These are phyloP conservation scores for Rhabdornis inornatus DNA, from an alignment of 2,113 vertebrate species.

Conservation along the genomic window DNA sequence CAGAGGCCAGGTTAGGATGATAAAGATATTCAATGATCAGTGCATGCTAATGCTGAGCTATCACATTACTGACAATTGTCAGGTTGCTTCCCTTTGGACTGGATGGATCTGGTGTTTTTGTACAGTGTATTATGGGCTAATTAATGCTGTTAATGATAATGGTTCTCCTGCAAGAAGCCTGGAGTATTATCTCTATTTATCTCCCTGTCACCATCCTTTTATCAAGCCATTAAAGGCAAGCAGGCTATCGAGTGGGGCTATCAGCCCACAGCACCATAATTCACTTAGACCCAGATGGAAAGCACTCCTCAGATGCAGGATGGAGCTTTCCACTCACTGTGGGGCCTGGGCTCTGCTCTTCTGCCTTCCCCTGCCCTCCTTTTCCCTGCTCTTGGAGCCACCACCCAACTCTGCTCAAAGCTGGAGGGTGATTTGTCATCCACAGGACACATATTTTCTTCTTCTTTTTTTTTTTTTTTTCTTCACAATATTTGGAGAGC, in stretches of 20 bases:
- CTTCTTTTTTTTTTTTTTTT: neutral
- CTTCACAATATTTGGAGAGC: neutral
- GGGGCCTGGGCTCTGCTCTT: neutral
- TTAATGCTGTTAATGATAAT: constrained; percentile 76
- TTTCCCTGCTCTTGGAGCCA: neutral
- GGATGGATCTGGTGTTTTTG: constrained; percentile 21
- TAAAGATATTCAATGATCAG: neutral
- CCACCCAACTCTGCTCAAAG: neutral
- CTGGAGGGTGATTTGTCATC: neutral
- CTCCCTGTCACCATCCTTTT: constrained; percentile 72
- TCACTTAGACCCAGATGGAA: constrained; percentile 21
- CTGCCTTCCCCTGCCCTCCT: neutral
- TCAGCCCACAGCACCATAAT: constrained; percentile 9
- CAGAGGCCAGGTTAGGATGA: constrained; percentile 11
- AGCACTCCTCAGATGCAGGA: constrained; percentile 6
- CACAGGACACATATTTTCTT: neutral
- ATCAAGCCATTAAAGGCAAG: constrained; percentile 71
- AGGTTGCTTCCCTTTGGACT: constrained; percentile 43
- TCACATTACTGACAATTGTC: constrained; percentile 33
- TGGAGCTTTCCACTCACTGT: neutral
- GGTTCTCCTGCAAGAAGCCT: constrained; percentile 63
- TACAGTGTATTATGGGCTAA: constrained; percentile 72
- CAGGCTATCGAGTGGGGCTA: constrained; percentile 43
- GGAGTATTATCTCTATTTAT: constrained; percentile 66
- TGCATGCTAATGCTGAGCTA: neutral